These are phyloP conservation scores for Scaptodrosophila latifasciaeformis DNA, from an alignment of 2,888 invertebrate genomes.

Conservation along the genomic window DNA sequence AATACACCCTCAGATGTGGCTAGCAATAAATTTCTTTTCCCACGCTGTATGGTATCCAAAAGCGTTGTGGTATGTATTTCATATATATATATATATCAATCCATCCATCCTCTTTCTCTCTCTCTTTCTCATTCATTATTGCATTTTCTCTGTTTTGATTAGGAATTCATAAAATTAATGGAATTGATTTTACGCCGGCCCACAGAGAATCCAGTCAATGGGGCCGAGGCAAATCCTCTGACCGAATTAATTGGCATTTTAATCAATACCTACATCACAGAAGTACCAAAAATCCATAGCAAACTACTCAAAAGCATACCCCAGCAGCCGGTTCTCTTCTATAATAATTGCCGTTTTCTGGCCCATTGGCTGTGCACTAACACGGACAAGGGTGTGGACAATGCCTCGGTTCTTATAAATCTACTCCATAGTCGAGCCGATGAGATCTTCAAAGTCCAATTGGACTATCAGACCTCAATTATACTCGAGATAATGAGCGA, in stretches of 20 bases:
- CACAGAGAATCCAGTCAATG: slow-evolving; percentile 10
- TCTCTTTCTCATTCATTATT: not conserved
- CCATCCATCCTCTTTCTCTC: too few relatives aligned
- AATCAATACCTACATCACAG: slow-evolving; percentile 84
- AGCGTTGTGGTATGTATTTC: slow-evolving; percentile 72
- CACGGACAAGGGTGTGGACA: slow-evolving; percentile 76
- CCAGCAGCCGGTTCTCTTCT: slow-evolving; percentile 88
- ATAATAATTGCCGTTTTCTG: slow-evolving; percentile 94
- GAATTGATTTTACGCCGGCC: slow-evolving; percentile 70
- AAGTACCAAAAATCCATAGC: slow-evolving; percentile 87
- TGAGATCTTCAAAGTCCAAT: slow-evolving; percentile 83
- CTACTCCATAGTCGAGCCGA: slow-evolving; percentile 82
- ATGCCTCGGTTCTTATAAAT: slow-evolving; percentile 81
- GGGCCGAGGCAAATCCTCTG: not conserved
- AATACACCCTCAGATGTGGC: slow-evolving; percentile 54
- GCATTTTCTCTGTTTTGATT: slow-evolving; percentile 5
- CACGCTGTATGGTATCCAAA: slow-evolving; percentile 74
- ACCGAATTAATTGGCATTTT: slow-evolving; percentile 72
- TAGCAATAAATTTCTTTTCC: slow-evolving; percentile 70
- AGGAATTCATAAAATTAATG: slow-evolving; percentile 72
- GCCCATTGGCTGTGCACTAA: slow-evolving; percentile 84
- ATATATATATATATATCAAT: not conserved
- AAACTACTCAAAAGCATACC: slow-evolving; percentile 88
- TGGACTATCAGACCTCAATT: slow-evolving; percentile 85
- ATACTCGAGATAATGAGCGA: slow-evolving; percentile 85